These are phyloP conservation scores for Gymnoscopelus braueri DNA, from an alignment of 2,797 vertebrate genomes.

Conservation along the genomic window DNA sequence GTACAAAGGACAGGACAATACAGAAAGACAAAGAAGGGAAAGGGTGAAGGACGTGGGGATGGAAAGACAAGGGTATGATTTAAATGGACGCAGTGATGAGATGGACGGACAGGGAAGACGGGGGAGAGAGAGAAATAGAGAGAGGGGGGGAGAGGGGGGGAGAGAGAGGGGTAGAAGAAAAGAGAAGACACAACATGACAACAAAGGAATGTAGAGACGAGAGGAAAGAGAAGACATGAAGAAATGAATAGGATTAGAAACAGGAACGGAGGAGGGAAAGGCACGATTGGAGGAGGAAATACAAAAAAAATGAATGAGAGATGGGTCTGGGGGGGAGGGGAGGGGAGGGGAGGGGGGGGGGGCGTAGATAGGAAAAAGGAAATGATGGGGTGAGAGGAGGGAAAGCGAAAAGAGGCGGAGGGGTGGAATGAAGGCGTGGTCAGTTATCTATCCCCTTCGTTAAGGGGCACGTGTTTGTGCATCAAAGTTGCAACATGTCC, in stretches of 20 bases:
- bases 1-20: no score
- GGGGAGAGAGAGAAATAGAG: neutral
- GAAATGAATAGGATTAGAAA: neutral
- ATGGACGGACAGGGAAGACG: no score
- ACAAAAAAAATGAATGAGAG: neutral
- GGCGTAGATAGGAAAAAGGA: neutral
- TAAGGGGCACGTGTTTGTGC: neutral
- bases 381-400: neutral
- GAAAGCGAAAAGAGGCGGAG: neutral
- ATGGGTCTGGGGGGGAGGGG: neutral
- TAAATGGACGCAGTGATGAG: no score
- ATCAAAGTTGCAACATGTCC: no score
- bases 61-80: no score
- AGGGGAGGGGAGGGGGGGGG: neutral
- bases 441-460: neutral
- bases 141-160: neutral
- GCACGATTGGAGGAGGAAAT: neutral
- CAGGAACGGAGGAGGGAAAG: neutral
- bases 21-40: neutral
- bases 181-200: no score
- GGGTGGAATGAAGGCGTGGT: slow-evolving; percentile 6
- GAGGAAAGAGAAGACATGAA: neutral
- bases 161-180: neutral
- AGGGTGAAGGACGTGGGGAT: neutral
- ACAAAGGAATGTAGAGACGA: no score